These are phyloP conservation scores for Cosmia trapezina DNA, from an alignment of 2,888 invertebrate genomes.

Conservation along the genomic window DNA sequence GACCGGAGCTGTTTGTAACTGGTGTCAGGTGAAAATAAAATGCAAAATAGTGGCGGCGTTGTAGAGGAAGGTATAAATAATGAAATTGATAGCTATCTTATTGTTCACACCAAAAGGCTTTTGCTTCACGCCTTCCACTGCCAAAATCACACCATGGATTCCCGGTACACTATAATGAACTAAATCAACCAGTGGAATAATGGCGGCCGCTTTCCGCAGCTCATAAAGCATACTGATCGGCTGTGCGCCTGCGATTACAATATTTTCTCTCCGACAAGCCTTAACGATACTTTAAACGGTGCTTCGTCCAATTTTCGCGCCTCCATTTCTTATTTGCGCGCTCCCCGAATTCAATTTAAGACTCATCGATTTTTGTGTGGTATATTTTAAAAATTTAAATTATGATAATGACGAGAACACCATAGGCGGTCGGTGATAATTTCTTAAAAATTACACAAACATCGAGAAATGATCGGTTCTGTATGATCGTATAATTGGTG, in stretches of 20 bases:
- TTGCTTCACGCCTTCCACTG: constrained; percentile 49
- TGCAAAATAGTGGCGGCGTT: constrained; percentile 35
- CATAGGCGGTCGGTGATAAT: constrained; percentile 82
- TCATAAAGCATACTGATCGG: constrained; percentile 82
- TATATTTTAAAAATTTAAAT: constrained; percentile 80
- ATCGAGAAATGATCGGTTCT: constrained; percentile 75
- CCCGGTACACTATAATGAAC: constrained; percentile 76
- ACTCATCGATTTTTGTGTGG: constrained; percentile 85
- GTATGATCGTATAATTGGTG: constrained; percentile 80
- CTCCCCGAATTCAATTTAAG: constrained; percentile 89
- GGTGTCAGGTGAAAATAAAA: constrained; percentile 32
- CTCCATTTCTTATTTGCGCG: constrained; percentile 87
- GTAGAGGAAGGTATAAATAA: constrained; percentile 44
- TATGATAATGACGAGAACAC: constrained; percentile 83
- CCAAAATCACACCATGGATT: constrained; percentile 71
- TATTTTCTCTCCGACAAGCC: constrained; percentile 85
- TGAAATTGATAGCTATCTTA: constrained; percentile 51
- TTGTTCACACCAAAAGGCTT: constrained; percentile 51
- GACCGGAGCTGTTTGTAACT: constrained; percentile 4
- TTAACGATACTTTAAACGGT: constrained; percentile 89
- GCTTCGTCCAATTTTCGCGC: constrained; percentile 86
- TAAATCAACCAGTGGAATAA: constrained; percentile 75
- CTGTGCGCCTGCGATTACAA: constrained; percentile 79
- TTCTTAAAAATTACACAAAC: constrained; percentile 82
- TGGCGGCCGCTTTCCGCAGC: constrained; percentile 78